Base-by-base conservation (phyloP, 2,113 vertebrate genomes). In the Rhinopithecus roxellana region DNA sequence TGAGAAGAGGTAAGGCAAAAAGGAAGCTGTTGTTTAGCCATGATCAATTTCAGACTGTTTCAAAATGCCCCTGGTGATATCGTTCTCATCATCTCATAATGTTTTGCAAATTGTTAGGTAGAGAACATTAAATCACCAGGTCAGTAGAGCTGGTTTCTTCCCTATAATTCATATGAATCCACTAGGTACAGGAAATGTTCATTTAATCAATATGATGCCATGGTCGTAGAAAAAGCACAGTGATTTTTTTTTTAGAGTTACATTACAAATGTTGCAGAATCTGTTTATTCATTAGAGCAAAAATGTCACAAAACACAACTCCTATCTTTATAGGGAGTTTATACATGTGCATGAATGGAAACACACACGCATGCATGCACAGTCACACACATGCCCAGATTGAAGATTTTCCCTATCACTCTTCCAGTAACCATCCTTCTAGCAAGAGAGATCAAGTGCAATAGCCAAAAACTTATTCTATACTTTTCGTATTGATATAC, bases 21-120 rank as follows among this genome's bases (percentile, higher is more conserved):
- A 57, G 40, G 50, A 95, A 87, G 61, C 55, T 93, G 52, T 67
- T 97, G 12, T 87, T 50, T 38, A 43, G 93, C 25, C 89, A 45
- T 96, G 96, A 95, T 97, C 92, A 95, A 97, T 89, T 95, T 98
- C 97, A 96, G 64, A 89, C 61, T 85, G 45, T 0, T 32, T 85
- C 91, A 90, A 74, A 94, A 91, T 69, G 96, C 93, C 95, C 96
- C 93, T 79, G 94, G 95, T 94, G 97, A 43, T 95, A 92, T 50
- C 85, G 32, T 96, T 98, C 67, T 98, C 87, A 93, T 80, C 94
- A 80, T 84, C 55, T 96, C 93, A 80, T 93, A 97, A 96, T 78
- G 92, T 92, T 98, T 95, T 98, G 92, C 84, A 97, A 86, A 93
- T 98, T 98, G 97, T 98, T 98, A 97, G 90, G 55, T 89, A 92